These are phyloP conservation scores for Pristionchus fissidentatus DNA, from an alignment of 2,888 invertebrate species.

Conservation along the genomic window DNA sequence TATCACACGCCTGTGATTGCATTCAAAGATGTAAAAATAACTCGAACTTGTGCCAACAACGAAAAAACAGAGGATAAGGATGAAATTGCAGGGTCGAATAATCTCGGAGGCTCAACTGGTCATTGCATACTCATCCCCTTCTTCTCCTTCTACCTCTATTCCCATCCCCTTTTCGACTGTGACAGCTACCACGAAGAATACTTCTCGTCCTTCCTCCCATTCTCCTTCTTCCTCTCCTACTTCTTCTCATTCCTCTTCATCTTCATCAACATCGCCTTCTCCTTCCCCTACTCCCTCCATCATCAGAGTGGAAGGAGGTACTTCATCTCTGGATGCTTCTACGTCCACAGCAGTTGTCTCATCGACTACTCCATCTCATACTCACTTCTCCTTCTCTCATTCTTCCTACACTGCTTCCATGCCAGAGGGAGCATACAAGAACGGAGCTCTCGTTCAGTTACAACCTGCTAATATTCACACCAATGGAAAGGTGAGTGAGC, in stretches of 20 bases:
- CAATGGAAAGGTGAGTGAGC: slow-evolving; percentile 1
- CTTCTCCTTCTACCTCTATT: slow-evolving; percentile 13
- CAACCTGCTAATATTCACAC: not conserved
- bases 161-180: not conserved
- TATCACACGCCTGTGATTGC: slow-evolving; percentile 14
- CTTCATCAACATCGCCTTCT: not conserved
- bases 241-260: not conserved
- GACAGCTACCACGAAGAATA: not conserved
- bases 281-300: not conserved
- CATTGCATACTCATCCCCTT: not conserved
- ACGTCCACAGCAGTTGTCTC: not conserved
- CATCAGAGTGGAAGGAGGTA: slow-evolving; percentile 10
- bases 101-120: not conserved
- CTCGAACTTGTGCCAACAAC: not conserved
- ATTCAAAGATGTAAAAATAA: slow-evolving; percentile 10
- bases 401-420: not conserved
- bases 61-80: too few species aligned
- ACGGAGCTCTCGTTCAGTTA: slow-evolving; percentile 12
- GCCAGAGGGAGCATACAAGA: slow-evolving; percentile 28
- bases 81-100: too few species aligned
- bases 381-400: slow-evolving; percentile 24
- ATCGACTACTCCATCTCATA: not conserved
- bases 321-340: not conserved
- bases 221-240: not conserved
- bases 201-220: not conserved